These are phyloP conservation scores for Eledona agricola DNA, from an alignment of 2,888 invertebrate species.

Conservation along the genomic window DNA sequence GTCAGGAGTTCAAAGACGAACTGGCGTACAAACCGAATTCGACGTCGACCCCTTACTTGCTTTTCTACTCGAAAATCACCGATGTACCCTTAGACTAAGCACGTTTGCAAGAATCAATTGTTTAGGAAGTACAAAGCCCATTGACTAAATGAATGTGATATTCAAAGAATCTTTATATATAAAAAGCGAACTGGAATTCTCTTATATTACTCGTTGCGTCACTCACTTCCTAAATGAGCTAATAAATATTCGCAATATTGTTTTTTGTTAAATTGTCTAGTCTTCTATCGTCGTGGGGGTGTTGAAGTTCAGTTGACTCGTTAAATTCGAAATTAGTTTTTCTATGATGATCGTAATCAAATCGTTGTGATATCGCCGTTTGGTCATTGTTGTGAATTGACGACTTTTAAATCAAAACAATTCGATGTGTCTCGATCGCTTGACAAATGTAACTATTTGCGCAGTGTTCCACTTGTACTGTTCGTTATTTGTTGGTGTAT, in stretches of 20 bases:
- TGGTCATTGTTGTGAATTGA: slow-evolving; percentile 24
- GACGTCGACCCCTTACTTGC: slow-evolving; percentile 85
- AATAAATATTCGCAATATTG: slow-evolving; percentile 28
- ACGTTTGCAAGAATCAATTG: slow-evolving; percentile 21
- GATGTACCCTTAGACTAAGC: slow-evolving; percentile 41
- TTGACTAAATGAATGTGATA: slow-evolving; percentile 51
- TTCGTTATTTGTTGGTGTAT: slow-evolving; percentile 28
- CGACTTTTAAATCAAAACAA: slow-evolving; percentile 10
- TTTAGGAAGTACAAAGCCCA: slow-evolving; percentile 47
- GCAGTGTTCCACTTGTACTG: slow-evolving; percentile 33
- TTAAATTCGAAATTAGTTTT: slow-evolving; percentile 2
- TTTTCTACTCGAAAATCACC: slow-evolving; percentile 74
- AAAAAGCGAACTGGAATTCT: slow-evolving; percentile 15
- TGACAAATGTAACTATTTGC: slow-evolving; percentile 16
- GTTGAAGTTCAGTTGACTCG: slow-evolving; percentile 13
- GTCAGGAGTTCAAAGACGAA: slow-evolving; percentile 80
- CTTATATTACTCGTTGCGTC: slow-evolving; percentile 17
- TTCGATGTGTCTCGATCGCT: slow-evolving; percentile 8
- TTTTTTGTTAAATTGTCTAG: slow-evolving; percentile 28
- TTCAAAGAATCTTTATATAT: slow-evolving; percentile 37
- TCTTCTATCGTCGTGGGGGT: slow-evolving; percentile 22
- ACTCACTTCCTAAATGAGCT: slow-evolving; percentile 27
- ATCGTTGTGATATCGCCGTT: slow-evolving; percentile 29
- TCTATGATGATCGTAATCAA: slow-evolving; percentile 15
- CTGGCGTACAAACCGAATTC: slow-evolving; percentile 78